Percentiles rank a stretch among this genome's conserved stretches.
Evolutionary conservation across 2,888 invertebrate species (phyloP).

Genomic region (Cerastis rubricosa): DNA sequence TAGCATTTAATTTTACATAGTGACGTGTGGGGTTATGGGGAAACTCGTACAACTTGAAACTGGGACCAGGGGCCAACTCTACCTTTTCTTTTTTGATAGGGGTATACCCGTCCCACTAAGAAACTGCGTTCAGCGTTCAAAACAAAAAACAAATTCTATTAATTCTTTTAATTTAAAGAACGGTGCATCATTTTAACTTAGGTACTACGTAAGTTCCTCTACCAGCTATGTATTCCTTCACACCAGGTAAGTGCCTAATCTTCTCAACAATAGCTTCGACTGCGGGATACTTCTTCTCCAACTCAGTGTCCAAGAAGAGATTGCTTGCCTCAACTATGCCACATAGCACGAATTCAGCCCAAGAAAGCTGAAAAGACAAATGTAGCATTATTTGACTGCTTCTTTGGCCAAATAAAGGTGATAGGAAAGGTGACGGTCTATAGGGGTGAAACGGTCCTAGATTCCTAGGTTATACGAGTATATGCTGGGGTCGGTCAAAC

Average conservation of each 20-base stretch:
- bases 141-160: no score
- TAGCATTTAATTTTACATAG: no score
- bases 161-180: no score
- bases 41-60: no score
- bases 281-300: constrained; percentile 80
- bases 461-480: neutral
- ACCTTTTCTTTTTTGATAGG: no score
- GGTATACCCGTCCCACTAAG: no score
- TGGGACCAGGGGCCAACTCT: no score
- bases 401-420: neutral
- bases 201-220: constrained; percentile 63
- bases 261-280: constrained; percentile 73
- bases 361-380: constrained; percentile 75
- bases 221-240: constrained; percentile 80
- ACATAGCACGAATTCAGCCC: constrained; percentile 84
- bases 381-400: neutral
- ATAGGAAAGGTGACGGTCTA: neutral
- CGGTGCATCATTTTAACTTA: constrained; percentile 6
- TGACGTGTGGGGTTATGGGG: no score
- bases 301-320: constrained; percentile 72
- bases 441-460: neutral
- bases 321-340: constrained; percentile 80
- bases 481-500: no score
- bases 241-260: constrained; percentile 77
- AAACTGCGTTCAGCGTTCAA: no score